Percentiles rank a stretch among this genome's conserved stretches.
Evolutionary conservation across 2,797 vertebrate species (phyloP).

Genomic region (Nannoperca australis): DNA sequence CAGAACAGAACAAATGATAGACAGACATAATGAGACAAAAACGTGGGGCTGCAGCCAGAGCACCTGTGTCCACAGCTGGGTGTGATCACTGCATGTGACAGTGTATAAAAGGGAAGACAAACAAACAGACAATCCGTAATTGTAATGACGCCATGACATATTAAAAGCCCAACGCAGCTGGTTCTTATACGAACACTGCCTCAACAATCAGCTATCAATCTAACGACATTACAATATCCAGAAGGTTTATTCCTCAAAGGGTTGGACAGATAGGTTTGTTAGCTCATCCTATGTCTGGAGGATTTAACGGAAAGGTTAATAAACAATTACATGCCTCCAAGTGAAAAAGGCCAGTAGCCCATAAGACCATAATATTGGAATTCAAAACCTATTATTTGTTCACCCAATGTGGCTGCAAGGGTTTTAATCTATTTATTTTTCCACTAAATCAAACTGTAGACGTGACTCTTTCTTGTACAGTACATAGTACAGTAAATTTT

Average conservation of each 20-base stretch:
- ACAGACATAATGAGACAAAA: conserved; percentile 54
- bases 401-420: conserved; percentile 16
- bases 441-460: conserved; percentile 16
- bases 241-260: conserved; percentile 15
- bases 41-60: conserved; percentile 52
- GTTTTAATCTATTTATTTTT: conserved; percentile 34
- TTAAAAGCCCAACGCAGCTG: conserved; percentile 19
- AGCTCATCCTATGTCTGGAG: conserved; percentile 8
- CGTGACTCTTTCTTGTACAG: conserved; percentile 27
- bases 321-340: conserved; percentile 19
- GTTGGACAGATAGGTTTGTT: background rate
- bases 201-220: conserved; percentile 14
- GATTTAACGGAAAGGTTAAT: conserved; percentile 31
- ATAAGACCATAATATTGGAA: conserved; percentile 20
- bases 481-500: too few species aligned
- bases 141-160: conserved; percentile 25
- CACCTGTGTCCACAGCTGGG: conserved; percentile 51
- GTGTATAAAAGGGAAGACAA: conserved; percentile 38
- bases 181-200: background rate
- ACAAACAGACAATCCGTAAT: conserved; percentile 31
- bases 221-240: background rate
- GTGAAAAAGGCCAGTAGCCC: conserved; percentile 23
- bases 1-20: conserved; percentile 38
- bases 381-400: conserved; percentile 39
- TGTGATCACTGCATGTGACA: conserved; percentile 42